These are phyloP conservation scores for Epistrophe grossulariae DNA, from an alignment of 2,888 invertebrate species.

Conservation along the genomic window DNA sequence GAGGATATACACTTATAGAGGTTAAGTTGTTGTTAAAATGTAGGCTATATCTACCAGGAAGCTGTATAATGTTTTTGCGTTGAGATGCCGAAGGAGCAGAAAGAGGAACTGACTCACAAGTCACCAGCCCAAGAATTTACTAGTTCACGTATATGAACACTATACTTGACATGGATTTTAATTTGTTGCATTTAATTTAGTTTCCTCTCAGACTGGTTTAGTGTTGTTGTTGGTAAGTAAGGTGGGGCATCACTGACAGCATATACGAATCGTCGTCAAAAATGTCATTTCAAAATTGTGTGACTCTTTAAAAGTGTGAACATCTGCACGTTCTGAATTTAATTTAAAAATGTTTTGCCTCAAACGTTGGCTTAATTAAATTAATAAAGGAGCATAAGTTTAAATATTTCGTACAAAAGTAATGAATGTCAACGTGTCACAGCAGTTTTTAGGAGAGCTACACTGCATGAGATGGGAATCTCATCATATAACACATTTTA, in stretches of 20 bases:
- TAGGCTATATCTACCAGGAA: slow-evolving; percentile 55
- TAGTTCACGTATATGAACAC: slow-evolving; percentile 67
- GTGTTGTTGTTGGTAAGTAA: neutral
- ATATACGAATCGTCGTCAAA: slow-evolving; percentile 1
- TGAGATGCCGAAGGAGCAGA: neutral
- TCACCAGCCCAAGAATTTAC: slow-evolving; percentile 38
- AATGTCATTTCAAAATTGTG: slow-evolving; percentile 11
- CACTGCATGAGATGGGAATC: neutral
- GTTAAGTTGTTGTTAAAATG: slow-evolving; percentile 52
- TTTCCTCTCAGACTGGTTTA: slow-evolving; percentile 19
- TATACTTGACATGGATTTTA: slow-evolving; percentile 68
- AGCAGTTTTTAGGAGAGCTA: neutral
- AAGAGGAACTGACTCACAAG: neutral
- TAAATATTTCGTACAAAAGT: neutral
- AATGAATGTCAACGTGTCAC: neutral
- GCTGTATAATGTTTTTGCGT: neutral
- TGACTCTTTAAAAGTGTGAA: slow-evolving; percentile 33
- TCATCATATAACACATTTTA: neutral
- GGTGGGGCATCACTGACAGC: neutral
- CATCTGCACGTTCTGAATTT: slow-evolving; percentile 15
- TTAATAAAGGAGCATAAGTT: slow-evolving; percentile 23
- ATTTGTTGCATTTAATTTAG: slow-evolving; percentile 70
- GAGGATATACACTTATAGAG: slow-evolving; percentile 38
- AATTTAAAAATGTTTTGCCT: slow-evolving; percentile 24
- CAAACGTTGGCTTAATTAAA: slow-evolving; percentile 38